Base-by-base conservation (phyloP, 2,797 vertebrate genomes). In the Sarcoramphus papa region DNA sequence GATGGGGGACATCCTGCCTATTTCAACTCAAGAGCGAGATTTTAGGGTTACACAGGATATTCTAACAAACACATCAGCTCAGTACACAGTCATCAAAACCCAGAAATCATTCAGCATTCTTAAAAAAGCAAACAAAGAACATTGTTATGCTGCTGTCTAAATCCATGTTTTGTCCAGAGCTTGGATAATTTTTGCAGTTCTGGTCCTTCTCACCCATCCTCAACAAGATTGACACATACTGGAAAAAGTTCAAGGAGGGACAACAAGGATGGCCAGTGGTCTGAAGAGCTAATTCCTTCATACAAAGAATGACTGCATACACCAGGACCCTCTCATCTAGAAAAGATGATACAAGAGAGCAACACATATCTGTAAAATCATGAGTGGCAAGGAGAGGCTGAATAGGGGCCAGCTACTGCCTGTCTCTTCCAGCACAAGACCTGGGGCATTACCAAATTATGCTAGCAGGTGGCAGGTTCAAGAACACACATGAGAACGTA, bases 401-500 rank as follows among this genome's bases (percentile, higher is more conserved):
- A 48, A 56, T 2, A 76, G 51, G 15, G 18, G 14, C 40, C 24
- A 35, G 47, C 59, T 75, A 15, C 14, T 59, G 9, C 56, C 40
- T 50, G 21, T 8, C 17, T 59, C 12, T 60, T 75, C 47, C 69
- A 60, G 57, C 63, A 76, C 24, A 53, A 27, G 45, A 35, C 18
- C 56, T 53, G 15, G 7, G 28, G 35, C 37, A 12, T 57, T 45
- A 41, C 69, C 27, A 73, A 77, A 82, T 40, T 25, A 40, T 3
- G 6, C 21, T 15, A n/a, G 31, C 23, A 40, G 20, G 31, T 24
- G 4, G 21, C 33, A 85, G 31, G 11, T 65, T 54, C 79, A 70
- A 75, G 57, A 75, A 25, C 15, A 75, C 19, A 24, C 3, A 13
- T 0, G 1, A 23, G 33, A 40, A 31, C 1, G 2, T 24, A 5